These are phyloP conservation scores for Paracyclopina nana DNA, from an alignment of 1,140 invertebrate species.

Conservation along the genomic window DNA sequence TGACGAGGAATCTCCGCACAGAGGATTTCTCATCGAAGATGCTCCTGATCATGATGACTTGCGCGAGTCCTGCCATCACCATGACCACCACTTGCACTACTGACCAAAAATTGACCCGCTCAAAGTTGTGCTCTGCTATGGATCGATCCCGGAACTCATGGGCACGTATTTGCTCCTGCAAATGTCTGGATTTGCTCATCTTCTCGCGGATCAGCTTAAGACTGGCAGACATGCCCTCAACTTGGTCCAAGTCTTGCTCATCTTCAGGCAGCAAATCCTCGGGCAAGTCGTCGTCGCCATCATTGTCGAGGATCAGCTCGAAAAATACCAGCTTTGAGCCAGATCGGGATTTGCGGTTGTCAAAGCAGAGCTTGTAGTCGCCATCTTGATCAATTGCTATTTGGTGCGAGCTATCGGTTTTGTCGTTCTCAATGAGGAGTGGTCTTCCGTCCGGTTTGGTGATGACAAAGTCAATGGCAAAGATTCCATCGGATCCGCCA, in stretches of 20 bases:
- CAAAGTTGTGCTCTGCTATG: conserved; percentile 50
- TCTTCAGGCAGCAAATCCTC: too few relatives aligned
- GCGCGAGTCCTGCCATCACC: conserved; percentile 42
- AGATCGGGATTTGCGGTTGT: conserved; percentile 56
- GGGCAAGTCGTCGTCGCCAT: too few relatives aligned
- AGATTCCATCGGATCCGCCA: background rate
- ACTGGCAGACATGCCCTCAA: background rate
- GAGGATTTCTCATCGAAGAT: conserved; percentile 11
- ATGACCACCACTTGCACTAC: conserved; percentile 45
- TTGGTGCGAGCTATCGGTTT: conserved; percentile 44
- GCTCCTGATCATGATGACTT: conserved; percentile 25
- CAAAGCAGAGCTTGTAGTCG: conserved; percentile 58
- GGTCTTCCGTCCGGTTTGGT: conserved; percentile 39
- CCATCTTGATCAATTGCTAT: conserved; percentile 32
- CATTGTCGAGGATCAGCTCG: conserved; percentile 34
- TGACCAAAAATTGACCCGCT: conserved; percentile 49
- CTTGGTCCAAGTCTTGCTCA: conserved; percentile 30
- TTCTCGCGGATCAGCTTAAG: too few relatives aligned
- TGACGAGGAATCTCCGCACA: too few relatives aligned
- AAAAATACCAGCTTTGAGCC: conserved; percentile 60
- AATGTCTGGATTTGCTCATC: conserved; percentile 39
- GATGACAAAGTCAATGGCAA: conserved; percentile 23
- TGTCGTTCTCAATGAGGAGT: conserved; percentile 43
- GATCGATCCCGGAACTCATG: conserved; percentile 54
- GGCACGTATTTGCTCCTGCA: conserved; percentile 48